Evolutionary conservation across 2,888 invertebrate genomes (phyloP), one percentile per base, ranked within the genome.

Genomic region (Dynastes maya): DNA sequence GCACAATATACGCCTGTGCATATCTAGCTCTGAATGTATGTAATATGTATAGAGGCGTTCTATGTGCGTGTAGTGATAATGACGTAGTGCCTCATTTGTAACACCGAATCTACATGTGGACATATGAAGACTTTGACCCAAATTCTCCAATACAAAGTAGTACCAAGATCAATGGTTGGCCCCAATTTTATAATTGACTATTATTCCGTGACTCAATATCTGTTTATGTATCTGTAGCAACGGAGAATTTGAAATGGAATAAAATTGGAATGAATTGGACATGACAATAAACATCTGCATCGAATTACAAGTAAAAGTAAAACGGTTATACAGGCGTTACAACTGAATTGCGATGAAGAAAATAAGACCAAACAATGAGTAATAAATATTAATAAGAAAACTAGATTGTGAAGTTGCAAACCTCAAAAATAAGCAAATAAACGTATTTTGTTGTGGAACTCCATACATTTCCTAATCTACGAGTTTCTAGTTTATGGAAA

Each of bases 61-160:
- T 61, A 22, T 22, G 55, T 58, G 22, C 22, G 22, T 32, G 29
- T 32, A 63, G 22, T 63, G 29, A 29, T 63, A 13, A 32, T 32
- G 13, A 22, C 45, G 67, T 45, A 49, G 64, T 37, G 29, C n/a
- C 8, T 27, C 40, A 67, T 45, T 67, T 45, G 16, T 67, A 67
- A 27, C 45, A 22, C 49, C 49, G 27, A 67, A 72, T 72, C 5
- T 58, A 72, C 58, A 72, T 58, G 58, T 72, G 67, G 67, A 67
- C 67, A 72, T n/a, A 40, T 37, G 55, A 58, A 80, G 81, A 82
- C 82, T 82, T 82, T 82, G 82, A 82, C 82, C 82, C 77, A 82
- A 81, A 81, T 82, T 78, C 80, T 79, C 77, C 77, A 77, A 78
- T 40, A 72, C 80, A 79, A 81, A 81, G 82, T 74, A 77, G 79